Conservation (phyloP, 2,888 invertebrate genomes). For the Aspidiotus destructor region DNA sequence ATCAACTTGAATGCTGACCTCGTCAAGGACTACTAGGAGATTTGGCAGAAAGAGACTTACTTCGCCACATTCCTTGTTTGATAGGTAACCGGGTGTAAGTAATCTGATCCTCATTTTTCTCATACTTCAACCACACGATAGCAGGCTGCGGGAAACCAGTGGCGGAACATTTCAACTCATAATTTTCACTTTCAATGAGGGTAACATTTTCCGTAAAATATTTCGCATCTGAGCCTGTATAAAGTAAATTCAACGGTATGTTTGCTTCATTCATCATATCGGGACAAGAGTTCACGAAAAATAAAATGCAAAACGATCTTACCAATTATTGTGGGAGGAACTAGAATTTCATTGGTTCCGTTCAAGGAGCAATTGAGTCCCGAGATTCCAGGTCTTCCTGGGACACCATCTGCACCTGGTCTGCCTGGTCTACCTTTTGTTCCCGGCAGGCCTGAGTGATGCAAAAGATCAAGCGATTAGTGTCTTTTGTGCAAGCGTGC, state of each 20-base stretch:
- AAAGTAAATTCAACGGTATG: background rate
- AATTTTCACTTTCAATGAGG: conserved; percentile 68
- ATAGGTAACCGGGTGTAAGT: conserved; percentile 43
- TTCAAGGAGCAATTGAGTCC: conserved; percentile 60
- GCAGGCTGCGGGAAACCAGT: conserved; percentile 66
- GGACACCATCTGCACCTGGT: conserved; percentile 60
- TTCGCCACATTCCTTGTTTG: conserved; percentile 50
- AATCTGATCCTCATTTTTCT: conserved; percentile 34
- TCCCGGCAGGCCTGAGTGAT: conserved; percentile 52
- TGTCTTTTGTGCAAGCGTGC: too few relatives aligned
- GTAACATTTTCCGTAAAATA: conserved; percentile 48
- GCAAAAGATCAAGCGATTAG: background rate
- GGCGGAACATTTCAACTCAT: conserved; percentile 71
- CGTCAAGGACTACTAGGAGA: too few relatives aligned
- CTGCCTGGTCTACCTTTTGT: conserved; percentile 51
- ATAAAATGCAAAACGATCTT: conserved; percentile 45
- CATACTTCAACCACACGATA: conserved; percentile 63
- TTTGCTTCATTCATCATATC: too few relatives aligned
- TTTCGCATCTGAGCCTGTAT: conserved; percentile 12
- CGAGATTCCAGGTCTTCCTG: conserved; percentile 71
- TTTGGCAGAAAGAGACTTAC: too few relatives aligned
- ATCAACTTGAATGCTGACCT: too few relatives aligned
- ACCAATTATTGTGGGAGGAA: conserved; percentile 79
- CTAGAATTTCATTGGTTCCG: conserved; percentile 55
- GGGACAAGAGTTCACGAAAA: background rate